Evolutionary conservation across 2,888 invertebrate species (phyloP), one percentile per base, ranked within the genome.

Genomic region (Torymus auratus): DNA sequence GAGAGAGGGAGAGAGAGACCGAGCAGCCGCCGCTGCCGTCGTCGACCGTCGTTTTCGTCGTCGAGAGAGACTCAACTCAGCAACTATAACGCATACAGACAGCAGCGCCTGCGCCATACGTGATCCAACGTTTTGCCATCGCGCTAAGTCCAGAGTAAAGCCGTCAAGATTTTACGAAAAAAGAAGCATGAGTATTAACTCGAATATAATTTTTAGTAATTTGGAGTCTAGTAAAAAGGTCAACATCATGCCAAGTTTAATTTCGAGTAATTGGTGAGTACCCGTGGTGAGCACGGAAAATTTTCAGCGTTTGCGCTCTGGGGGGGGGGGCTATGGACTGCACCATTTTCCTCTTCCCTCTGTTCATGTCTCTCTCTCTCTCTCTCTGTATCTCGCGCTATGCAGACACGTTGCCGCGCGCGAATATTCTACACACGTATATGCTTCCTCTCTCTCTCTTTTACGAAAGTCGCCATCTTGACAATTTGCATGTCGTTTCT

Each of bases 251-350:
- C 93, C 94, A 85, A 93, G 93, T 89, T 93, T 94, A 92, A 92
- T 93, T 91, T 93, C 93, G 91, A 92, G 92, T 91, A 93, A 93
- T 92, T 93, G 93, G 94, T 94, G 90, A 93, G 94, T 93, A 85
- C 23, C 61, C 67, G 74, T 55, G 28, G 5, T 28, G 28, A 28
- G 28, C 28, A 28, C 28, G 28, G 28, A 28, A 28, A 28, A 28
- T 28, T 28, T 28, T 28, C 3, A 28, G 7, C 28, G 3, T 4
- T 28, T 2, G 20, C 20, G 1, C 20, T 20, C 20, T 20, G 2
- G 28, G 28, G 28, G 28, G 28, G 28, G 28, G 3, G 28, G 28
- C 3, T 28, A 28, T 41, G 12, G 0, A 20, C 17, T 28, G 5
- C 60, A 58, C 53, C 52, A 60, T 70, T 76, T 69, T 62, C 28